Evolutionary conservation across 2,797 vertebrate genomes (phyloP).

Genomic region (Myotis pilosus): DNA sequence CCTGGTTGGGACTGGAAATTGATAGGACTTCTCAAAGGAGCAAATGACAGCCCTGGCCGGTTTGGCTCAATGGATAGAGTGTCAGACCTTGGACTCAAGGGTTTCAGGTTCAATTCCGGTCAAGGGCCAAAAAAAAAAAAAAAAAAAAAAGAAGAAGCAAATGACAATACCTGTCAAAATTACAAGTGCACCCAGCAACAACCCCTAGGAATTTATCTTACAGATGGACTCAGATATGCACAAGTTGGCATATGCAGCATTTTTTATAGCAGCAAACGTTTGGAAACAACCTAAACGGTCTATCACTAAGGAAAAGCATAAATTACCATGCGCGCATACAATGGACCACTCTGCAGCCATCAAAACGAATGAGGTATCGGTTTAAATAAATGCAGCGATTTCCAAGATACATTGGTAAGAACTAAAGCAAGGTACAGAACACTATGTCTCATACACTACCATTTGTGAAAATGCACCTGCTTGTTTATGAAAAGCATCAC

Average conservation of each 20-base stretch:
- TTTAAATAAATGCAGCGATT: neutral
- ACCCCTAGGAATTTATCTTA: constrained; percentile 12
- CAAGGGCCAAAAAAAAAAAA: too few species aligned
- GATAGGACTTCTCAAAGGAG: neutral
- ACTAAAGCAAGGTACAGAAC: neutral
- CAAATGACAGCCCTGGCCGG: neutral
- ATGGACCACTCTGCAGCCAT: neutral
- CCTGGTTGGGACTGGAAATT: neutral
- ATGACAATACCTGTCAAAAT: neutral
- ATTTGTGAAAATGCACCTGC: neutral
- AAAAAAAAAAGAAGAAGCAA: neutral
- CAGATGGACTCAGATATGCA: neutral
- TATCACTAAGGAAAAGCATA: constrained; percentile 1
- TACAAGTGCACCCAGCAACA: neutral
- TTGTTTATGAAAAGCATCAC: neutral
- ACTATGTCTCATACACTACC: neutral
- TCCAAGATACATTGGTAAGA: neutral
- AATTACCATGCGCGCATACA: neutral
- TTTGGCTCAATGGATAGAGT: too few species aligned
- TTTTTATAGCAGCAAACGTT: neutral
- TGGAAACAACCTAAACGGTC: neutral
- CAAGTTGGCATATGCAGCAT: neutral
- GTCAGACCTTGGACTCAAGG: too few species aligned
- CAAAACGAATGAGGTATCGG: neutral
- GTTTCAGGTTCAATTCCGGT: too few species aligned